Conservation (phyloP, 2,888 invertebrate genomes). For the Cyclophora punctaria region DNA sequence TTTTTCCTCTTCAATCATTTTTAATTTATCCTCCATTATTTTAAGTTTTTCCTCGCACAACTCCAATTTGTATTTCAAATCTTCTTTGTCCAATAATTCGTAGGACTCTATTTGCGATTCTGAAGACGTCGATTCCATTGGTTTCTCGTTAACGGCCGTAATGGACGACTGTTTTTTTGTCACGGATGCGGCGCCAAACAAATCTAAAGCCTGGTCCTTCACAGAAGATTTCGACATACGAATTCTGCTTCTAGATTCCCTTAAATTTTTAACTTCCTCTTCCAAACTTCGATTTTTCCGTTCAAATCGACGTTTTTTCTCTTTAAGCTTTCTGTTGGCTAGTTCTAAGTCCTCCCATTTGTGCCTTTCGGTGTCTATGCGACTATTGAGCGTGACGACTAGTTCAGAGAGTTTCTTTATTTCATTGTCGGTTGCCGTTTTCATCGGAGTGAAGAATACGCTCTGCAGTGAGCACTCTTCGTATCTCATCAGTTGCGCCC, state of each 20-base stretch:
- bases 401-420: slow-evolving; percentile 76
- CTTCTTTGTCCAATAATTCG: slow-evolving; percentile 53
- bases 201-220: slow-evolving; percentile 31
- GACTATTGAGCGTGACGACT: slow-evolving; percentile 70
- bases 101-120: slow-evolving; percentile 38
- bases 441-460: slow-evolving; percentile 68
- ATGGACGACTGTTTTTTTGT: slow-evolving; percentile 43
- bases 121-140: slow-evolving; percentile 39
- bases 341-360: slow-evolving; percentile 76
- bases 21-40: slow-evolving; percentile 77
- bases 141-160: slow-evolving; percentile 35
- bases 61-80: slow-evolving; percentile 68
- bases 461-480: slow-evolving; percentile 67
- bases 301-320: slow-evolving; percentile 58
- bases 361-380: slow-evolving; percentile 75
- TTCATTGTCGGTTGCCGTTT: slow-evolving; percentile 77
- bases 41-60: slow-evolving; percentile 79
- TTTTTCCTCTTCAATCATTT: slow-evolving; percentile 78
- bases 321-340: slow-evolving; percentile 71
- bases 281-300: slow-evolving; percentile 38
- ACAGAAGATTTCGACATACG: slow-evolving; percentile 40
- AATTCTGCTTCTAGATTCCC: slow-evolving; percentile 44
- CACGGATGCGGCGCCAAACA: slow-evolving; percentile 21
- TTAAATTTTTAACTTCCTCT: slow-evolving; percentile 38
- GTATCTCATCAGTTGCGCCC: slow-evolving; percentile 57